Percentiles rank a stretch among this genome's conserved stretches.
phyloP scores from a whole-genome alignment of 2,113 vertebrate species.

The Scomber scombrus region DNA sequence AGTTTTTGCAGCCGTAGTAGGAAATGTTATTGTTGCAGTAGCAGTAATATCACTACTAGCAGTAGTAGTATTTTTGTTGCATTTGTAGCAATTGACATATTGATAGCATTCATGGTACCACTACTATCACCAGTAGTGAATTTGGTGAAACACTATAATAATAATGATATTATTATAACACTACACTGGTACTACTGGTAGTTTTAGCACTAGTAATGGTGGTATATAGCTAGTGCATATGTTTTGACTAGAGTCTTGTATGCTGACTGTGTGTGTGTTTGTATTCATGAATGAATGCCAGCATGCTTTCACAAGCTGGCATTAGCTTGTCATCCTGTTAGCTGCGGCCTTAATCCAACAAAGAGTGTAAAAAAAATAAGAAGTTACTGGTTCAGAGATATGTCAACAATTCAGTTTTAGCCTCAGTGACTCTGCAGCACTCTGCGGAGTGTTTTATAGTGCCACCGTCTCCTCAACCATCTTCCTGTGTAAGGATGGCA shows the following conservation, averaged over 20 bases:
- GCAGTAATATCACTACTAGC: too few species aligned
- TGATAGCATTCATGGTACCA: too few species aligned
- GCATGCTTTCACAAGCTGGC: constrained; percentile 17
- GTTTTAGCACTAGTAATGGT: background rate
- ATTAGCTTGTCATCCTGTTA: constrained; percentile 41
- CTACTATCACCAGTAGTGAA: too few species aligned
- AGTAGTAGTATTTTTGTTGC: too few species aligned
- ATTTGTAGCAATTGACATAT: too few species aligned
- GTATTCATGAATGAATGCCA: background rate
- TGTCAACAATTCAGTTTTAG: constrained; percentile 44
- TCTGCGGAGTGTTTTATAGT: constrained; percentile 22
- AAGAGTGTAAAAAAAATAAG: constrained; percentile 48
- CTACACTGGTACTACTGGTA: background rate
- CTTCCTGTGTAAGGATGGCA: constrained; percentile 54
- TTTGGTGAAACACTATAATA: too few species aligned
- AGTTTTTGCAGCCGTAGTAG: background rate
- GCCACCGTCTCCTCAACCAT: constrained; percentile 40
- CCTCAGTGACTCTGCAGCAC: constrained; percentile 27
- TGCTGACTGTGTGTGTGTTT: background rate
- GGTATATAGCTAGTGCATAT: too few species aligned
- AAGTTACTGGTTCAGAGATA: constrained; percentile 47
- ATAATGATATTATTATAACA: background rate
- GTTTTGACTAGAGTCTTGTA: background rate
- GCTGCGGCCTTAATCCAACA: constrained; percentile 29
- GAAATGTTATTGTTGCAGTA: too few species aligned